Percentiles rank a stretch among this genome's conserved stretches.
Evolutionary conservation across 2,888 invertebrate species (phyloP).

Genomic region (Elegia similella): DNA sequence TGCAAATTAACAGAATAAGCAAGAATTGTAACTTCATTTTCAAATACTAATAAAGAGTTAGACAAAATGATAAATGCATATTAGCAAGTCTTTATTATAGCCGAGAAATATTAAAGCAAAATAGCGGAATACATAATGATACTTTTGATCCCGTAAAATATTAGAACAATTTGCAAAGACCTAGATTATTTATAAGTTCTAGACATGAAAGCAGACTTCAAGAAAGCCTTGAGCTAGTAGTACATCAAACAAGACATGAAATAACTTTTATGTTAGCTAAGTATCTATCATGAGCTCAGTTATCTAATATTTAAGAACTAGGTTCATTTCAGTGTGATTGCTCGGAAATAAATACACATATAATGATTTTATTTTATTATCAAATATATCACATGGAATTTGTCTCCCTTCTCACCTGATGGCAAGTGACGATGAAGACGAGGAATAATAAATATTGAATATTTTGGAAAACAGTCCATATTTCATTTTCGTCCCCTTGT

Average conservation of each 20-base stretch:
- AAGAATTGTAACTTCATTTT: too few relatives aligned
- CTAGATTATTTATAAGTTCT: constrained; percentile 1
- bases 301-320: too few relatives aligned
- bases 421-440: too few relatives aligned
- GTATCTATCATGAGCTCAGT: background rate
- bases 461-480: too few relatives aligned
- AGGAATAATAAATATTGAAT: too few relatives aligned
- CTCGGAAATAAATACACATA: too few relatives aligned
- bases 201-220: background rate
- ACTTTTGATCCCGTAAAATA: background rate
- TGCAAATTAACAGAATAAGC: too few relatives aligned
- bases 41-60: background rate
- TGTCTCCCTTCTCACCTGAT: too few relatives aligned
- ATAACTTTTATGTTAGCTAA: background rate
- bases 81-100: background rate
- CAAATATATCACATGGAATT: too few relatives aligned
- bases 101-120: background rate
- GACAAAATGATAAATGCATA: background rate
- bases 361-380: too few relatives aligned
- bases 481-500: too few relatives aligned
- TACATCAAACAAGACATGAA: background rate
- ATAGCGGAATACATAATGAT: background rate
- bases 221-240: background rate
- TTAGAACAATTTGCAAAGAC: constrained; percentile 5
- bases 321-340: too few relatives aligned